Conservation (phyloP, 2,797 vertebrate species). For the Chiroxiphia lanceolata region DNA sequence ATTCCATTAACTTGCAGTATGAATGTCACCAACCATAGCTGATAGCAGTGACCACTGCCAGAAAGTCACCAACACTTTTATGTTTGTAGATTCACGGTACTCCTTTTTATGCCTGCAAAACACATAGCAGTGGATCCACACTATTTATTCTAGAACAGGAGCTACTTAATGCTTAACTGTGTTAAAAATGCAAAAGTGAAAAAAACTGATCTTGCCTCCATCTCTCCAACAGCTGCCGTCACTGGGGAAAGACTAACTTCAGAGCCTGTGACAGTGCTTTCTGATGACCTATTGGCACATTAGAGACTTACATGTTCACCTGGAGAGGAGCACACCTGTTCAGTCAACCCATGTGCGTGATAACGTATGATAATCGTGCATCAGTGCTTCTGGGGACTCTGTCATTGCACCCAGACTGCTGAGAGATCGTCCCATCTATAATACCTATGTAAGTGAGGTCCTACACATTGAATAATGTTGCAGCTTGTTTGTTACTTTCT, state of each 20-base stretch:
- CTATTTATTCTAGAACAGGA: constrained; percentile 15
- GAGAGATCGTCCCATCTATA: background rate
- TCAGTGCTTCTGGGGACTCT: background rate
- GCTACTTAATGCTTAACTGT: background rate
- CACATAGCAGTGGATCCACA: background rate
- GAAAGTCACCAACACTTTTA: background rate
- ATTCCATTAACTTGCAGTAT: constrained; percentile 15
- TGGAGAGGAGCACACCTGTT: constrained; percentile 50
- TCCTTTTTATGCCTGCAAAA: constrained; percentile 32
- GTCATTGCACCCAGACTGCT: background rate
- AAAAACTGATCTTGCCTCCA: background rate
- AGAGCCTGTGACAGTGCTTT: background rate
- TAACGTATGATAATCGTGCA: background rate
- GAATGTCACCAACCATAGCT: background rate
- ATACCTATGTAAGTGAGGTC: background rate
- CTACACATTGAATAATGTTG: background rate
- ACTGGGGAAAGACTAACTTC: background rate
- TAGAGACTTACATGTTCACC: background rate
- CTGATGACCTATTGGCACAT: constrained; percentile 13
- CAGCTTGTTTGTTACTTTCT: background rate
- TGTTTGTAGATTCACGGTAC: background rate
- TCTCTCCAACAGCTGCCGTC: background rate
- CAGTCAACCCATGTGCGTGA: background rate
- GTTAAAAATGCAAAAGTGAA: background rate
- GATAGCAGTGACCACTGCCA: constrained; percentile 21